Percentiles rank a stretch among this genome's conserved stretches.
phyloP scores from a whole-genome alignment of 2,888 invertebrate species.

The Cephus pulcher region DNA sequence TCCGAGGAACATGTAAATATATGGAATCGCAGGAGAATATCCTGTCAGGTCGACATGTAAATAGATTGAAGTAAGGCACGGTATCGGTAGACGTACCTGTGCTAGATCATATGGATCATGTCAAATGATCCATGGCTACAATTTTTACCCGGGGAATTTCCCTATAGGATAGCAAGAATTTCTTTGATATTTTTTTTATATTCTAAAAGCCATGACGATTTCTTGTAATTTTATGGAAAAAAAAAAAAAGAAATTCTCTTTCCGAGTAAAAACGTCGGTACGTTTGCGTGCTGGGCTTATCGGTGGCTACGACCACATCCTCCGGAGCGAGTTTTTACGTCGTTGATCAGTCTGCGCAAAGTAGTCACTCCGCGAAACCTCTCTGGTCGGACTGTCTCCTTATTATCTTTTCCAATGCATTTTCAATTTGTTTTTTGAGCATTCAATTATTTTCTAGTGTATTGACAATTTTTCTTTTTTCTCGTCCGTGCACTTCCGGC shows the following conservation, averaged over 20 bases:
- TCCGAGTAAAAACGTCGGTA: background rate
- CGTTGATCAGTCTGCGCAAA: background rate
- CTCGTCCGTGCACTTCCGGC: too few relatives aligned
- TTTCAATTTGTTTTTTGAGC: too few relatives aligned
- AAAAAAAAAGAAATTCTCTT: background rate
- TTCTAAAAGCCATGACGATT: background rate
- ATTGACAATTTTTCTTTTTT: background rate
- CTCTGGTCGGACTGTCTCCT: background rate
- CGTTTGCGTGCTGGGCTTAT: background rate
- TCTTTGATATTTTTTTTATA: background rate
- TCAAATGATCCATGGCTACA: rapidly evolving
- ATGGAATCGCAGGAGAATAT: too few relatives aligned
- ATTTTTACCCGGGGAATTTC: background rate
- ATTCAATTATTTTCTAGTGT: background rate
- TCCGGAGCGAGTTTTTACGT: background rate
- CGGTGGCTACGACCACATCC: background rate
- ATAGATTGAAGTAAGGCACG: too few relatives aligned
- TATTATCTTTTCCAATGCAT: too few relatives aligned
- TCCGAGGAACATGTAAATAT: too few relatives aligned
- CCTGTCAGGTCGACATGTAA: too few relatives aligned
- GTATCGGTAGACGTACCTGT: too few relatives aligned
- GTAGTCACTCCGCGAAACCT: background rate
- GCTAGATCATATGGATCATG: too few relatives aligned
- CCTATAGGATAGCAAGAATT: background rate
- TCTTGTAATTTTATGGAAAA: background rate